These are phyloP conservation scores for Syngnathus acus DNA, from an alignment of 2,797 vertebrate species.

Conservation along the genomic window DNA sequence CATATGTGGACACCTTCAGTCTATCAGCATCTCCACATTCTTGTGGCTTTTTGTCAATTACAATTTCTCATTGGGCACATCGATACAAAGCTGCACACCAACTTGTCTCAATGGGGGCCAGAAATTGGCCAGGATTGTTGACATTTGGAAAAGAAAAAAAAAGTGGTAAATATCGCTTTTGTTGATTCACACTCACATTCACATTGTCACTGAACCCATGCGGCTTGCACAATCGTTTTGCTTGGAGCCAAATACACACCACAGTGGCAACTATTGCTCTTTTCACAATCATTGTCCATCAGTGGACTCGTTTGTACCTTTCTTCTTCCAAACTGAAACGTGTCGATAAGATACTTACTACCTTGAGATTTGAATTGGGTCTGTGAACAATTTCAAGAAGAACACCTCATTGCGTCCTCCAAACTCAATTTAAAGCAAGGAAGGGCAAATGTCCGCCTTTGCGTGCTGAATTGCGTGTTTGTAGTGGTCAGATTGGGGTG, in stretches of 20 bases:
- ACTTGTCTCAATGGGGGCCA: conserved; percentile 1
- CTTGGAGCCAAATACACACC: neutral
- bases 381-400: too few species aligned
- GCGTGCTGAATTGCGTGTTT: neutral
- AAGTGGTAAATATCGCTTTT: neutral
- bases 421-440: too few species aligned
- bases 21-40: neutral
- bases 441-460: too few species aligned
- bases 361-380: too few species aligned
- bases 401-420: too few species aligned
- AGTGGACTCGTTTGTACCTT: too few species aligned
- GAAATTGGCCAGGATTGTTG: neutral
- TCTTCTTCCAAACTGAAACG: too few species aligned
- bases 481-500: neutral
- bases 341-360: too few species aligned
- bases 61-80: neutral
- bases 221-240: neutral
- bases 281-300: too few species aligned
- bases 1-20: neutral
- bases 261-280: too few species aligned
- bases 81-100: neutral
- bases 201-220: neutral
- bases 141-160: neutral
- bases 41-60: conserved; percentile 5
- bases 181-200: neutral